These are phyloP conservation scores for Onychomys leucogaster DNA, from an alignment of 2,797 vertebrate genomes.

Conservation along the genomic window DNA sequence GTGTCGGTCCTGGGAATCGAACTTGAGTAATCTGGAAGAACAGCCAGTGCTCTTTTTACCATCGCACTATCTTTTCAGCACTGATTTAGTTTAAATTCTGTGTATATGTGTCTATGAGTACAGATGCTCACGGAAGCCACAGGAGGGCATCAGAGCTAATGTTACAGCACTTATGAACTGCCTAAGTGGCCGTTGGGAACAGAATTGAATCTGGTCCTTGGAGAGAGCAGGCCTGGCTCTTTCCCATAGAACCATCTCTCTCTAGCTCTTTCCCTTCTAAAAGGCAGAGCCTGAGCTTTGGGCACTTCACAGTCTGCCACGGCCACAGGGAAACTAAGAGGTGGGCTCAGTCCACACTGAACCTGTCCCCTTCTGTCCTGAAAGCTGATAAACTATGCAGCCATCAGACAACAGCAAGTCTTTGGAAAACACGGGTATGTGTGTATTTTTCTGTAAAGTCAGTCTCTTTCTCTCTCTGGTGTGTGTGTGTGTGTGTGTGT, in stretches of 20 bases:
- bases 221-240: background rate
- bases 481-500: background rate
- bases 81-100: background rate
- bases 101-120: background rate
- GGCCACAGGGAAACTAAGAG: background rate
- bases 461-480: background rate
- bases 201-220: background rate
- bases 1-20: background rate
- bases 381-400: background rate
- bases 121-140: background rate
- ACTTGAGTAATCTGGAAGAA: background rate
- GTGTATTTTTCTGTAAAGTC: background rate
- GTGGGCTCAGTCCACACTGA: background rate
- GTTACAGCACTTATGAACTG: background rate
- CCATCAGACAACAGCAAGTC: background rate
- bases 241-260: background rate
- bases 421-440: background rate
- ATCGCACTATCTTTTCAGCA: background rate
- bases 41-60: background rate
- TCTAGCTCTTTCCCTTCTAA: background rate
- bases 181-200: background rate
- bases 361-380: background rate
- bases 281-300: background rate
- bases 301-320: background rate
- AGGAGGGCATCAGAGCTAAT: background rate